phyloP scores from a whole-genome alignment of 2,113 vertebrate species.

The Acrocephalus arundinaceus region DNA sequence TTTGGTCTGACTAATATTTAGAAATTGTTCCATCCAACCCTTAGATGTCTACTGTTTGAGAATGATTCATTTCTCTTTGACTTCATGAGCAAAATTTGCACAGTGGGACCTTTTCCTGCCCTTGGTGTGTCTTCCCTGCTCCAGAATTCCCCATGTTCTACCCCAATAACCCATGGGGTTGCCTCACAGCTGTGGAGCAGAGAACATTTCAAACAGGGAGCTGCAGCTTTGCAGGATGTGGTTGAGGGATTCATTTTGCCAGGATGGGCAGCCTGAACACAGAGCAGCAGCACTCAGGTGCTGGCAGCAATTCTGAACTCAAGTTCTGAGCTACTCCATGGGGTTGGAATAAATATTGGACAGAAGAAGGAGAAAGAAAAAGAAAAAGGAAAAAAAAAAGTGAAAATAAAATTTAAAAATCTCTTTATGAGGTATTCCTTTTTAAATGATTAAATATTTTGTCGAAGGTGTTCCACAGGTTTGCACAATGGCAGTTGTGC shows the following conservation, averaged over 20 bases:
- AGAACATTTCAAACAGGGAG: background rate
- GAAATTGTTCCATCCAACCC: slow-evolving; percentile 35
- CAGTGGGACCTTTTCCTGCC: background rate
- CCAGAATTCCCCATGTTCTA: background rate
- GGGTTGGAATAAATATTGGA: background rate
- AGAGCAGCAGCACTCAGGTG: background rate
- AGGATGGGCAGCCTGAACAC: background rate
- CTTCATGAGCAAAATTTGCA: background rate
- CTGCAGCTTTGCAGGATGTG: background rate
- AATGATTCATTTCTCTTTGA: slow-evolving; percentile 46
- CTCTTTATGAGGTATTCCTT: background rate
- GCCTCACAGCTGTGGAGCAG: background rate
- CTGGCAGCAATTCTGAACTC: background rate
- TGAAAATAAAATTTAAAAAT: background rate
- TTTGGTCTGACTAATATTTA: slow-evolving; percentile 55
- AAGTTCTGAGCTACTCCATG: background rate
- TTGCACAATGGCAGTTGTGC: background rate
- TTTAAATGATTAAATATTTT: background rate
- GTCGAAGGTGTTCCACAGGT: background rate
- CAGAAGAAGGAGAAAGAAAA: background rate
- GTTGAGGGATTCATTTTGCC: background rate
- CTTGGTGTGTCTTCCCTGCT: background rate
- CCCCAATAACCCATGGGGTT: background rate
- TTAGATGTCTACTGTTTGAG: slow-evolving; percentile 51
- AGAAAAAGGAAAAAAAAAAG: background rate